phyloP scores from a whole-genome alignment of 2,113 vertebrate species.

The Centropus unirufus region DNA sequence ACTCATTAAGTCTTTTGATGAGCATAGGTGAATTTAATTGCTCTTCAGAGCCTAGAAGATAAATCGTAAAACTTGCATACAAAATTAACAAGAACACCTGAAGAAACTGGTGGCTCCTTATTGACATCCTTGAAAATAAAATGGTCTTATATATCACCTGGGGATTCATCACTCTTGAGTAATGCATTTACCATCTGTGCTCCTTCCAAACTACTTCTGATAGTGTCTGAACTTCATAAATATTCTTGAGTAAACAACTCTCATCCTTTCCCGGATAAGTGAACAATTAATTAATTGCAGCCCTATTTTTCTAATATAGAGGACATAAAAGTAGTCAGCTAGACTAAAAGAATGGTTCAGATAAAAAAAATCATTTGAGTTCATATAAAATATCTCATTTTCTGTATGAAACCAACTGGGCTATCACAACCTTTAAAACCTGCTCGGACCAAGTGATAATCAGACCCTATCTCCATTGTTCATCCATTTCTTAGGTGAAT shows the following conservation, averaged over 20 bases:
- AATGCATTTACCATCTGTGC: slow-evolving; percentile 30
- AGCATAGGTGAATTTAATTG: slow-evolving; percentile 61
- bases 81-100: slow-evolving; percentile 50
- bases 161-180: slow-evolving; percentile 28
- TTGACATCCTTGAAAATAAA: background rate
- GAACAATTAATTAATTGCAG: background rate
- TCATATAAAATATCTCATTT: background rate
- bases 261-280: background rate
- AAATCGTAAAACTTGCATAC: slow-evolving; percentile 25
- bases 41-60: slow-evolving; percentile 34
- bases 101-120: background rate
- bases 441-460: background rate
- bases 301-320: background rate
- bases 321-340: background rate
- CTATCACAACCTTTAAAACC: background rate
- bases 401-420: background rate
- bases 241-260: slow-evolving; percentile 4
- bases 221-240: slow-evolving; percentile 22
- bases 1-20: slow-evolving; percentile 55
- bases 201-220: background rate
- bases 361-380: background rate
- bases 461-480: background rate
- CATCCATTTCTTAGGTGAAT: background rate
- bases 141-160: background rate
- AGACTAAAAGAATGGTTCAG: background rate